Percentiles rank a stretch among this genome's conserved stretches.
Evolutionary conservation across 1,140 invertebrate genomes (phyloP).

Genomic region (Wiebesia pumilae): DNA sequence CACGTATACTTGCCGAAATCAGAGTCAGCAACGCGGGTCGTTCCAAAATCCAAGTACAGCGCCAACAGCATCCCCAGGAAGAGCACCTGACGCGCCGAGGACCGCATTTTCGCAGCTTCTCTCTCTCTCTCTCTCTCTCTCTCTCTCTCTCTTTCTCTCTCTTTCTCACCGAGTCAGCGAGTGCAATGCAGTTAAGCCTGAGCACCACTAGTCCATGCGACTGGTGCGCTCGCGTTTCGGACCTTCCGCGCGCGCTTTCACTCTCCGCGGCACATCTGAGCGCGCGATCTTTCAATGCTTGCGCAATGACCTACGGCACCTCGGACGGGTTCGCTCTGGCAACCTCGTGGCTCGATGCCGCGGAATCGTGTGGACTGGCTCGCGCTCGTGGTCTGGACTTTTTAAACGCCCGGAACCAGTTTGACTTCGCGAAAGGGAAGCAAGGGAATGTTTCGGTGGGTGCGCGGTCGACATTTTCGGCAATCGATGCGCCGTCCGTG

Average conservation of each 20-base stretch:
- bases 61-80: slow-evolving; percentile 1
- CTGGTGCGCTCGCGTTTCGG: not conserved
- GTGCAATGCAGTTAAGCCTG: not conserved
- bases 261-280: not conserved
- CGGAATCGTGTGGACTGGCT: not conserved
- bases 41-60: not conserved
- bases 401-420: slow-evolving; percentile 11
- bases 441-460: too few relatives aligned
- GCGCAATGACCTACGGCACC: not conserved
- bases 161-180: not conserved
- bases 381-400: not conserved
- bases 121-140: not conserved
- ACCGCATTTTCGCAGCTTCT: not conserved
- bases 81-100: too few relatives aligned
- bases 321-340: not conserved
- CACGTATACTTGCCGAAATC: slow-evolving; percentile 63
- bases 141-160: not conserved
- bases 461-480: not conserved
- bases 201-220: not conserved
- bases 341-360: slow-evolving; percentile 8
- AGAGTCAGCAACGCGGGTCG: slow-evolving; percentile 18
- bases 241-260: slow-evolving; percentile 18
- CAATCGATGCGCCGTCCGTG: not conserved
- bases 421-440: not conserved
- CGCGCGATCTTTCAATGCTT: not conserved